Conservation (phyloP, 2,888 invertebrate genomes). For the Habroteleia sp. region DNA sequence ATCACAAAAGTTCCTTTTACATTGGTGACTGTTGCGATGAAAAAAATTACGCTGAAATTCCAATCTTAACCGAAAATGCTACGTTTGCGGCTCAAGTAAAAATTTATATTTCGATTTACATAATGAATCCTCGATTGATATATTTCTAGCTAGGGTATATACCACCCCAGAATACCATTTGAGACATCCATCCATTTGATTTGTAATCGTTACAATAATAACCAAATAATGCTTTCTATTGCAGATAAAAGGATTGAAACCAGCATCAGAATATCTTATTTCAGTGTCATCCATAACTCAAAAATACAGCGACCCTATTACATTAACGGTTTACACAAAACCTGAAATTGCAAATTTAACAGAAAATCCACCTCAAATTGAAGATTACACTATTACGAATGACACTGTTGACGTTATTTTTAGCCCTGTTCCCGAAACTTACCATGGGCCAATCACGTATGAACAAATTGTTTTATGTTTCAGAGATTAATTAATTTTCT, state of each 20-base stretch:
- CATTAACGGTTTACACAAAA: constrained; percentile 51
- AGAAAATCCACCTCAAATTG: constrained; percentile 22
- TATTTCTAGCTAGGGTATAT: no score
- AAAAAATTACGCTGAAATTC: constrained; percentile 30
- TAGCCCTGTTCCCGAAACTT: constrained; percentile 26
- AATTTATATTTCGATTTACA: background rate
- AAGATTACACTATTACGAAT: constrained; percentile 38
- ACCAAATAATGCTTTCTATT: no score
- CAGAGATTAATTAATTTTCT: no score
- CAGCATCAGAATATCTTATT: constrained; percentile 54
- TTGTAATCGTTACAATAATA: no score
- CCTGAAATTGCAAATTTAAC: constrained; percentile 35
- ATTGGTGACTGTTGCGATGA: constrained; percentile 50
- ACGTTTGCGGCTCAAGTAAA: constrained; percentile 51
- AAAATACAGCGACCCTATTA: constrained; percentile 25
- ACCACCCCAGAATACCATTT: no score
- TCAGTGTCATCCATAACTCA: constrained; percentile 31
- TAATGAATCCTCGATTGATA: no score
- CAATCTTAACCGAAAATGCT: constrained; percentile 51
- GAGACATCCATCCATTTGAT: no score
- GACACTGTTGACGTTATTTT: constrained; percentile 44
- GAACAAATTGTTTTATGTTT: background rate
- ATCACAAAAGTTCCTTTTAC: constrained; percentile 54
- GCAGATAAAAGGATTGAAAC: constrained; percentile 54
- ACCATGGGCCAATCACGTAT: constrained; percentile 47